A percentile compares a stretch with the other conserved stretches of the same genome.
Evolutionary conservation across 1,140 invertebrate genomes (phyloP).

Genomic region (Bombus sibiricus): DNA sequence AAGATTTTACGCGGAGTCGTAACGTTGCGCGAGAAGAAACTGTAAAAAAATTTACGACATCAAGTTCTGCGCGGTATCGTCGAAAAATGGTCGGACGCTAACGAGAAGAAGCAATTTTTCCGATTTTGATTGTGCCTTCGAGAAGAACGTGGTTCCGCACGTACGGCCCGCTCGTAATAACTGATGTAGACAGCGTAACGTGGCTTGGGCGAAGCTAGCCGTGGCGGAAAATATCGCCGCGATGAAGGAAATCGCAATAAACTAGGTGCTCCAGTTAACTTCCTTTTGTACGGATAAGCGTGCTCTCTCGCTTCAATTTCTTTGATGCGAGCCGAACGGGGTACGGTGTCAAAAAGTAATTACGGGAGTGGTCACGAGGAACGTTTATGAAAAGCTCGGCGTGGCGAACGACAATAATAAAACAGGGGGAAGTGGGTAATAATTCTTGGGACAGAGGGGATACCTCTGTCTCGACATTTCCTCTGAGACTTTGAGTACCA

Average conservation of each 20-base stretch:
- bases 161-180: neutral
- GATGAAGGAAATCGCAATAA: slow-evolving; percentile 15
- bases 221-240: neutral
- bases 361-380: slow-evolving; percentile 43
- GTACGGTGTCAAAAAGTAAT: slow-evolving; percentile 54
- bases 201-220: neutral
- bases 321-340: neutral
- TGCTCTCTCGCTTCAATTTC: slow-evolving; percentile 5
- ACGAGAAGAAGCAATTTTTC: slow-evolving; percentile 9
- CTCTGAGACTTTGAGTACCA: slow-evolving; percentile 6
- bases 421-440: slow-evolving; percentile 41
- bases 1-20: neutral
- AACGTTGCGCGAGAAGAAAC: neutral
- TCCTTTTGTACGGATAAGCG: slow-evolving; percentile 9
- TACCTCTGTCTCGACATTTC: slow-evolving; percentile 2
- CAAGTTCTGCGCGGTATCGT: neutral
- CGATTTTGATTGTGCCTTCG: neutral
- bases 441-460: slow-evolving; percentile 33
- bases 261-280: neutral
- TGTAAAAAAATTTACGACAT: slow-evolving; percentile 25
- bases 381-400: slow-evolving; percentile 59
- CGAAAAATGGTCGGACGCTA: neutral
- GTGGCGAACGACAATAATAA: slow-evolving; percentile 58
- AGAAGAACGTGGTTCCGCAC: neutral
- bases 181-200: neutral